These are phyloP conservation scores for Scaptomyza parva DNA, from an alignment of 2,888 invertebrate genomes.

Conservation along the genomic window DNA sequence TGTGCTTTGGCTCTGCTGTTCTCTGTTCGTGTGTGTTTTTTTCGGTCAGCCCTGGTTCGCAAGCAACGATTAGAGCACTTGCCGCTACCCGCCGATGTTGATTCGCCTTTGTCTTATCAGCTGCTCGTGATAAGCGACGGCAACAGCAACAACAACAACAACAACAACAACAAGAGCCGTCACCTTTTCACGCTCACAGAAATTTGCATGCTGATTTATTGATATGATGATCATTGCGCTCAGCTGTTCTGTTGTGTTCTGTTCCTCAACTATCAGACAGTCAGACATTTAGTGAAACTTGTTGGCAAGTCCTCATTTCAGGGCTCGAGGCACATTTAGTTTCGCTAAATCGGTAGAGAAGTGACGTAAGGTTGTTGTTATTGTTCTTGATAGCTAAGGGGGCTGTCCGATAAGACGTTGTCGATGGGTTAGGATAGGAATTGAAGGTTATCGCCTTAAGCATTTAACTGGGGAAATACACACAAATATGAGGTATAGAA, in stretches of 20 bases:
- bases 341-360: slow-evolving; percentile 4
- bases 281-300: slow-evolving; percentile 11
- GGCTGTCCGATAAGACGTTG: slow-evolving; percentile 27
- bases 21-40: slow-evolving; percentile 25
- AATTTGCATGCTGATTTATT: slow-evolving; percentile 49
- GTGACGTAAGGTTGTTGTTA: slow-evolving; percentile 34
- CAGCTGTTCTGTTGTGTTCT: slow-evolving; percentile 1
- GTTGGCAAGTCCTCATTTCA: slow-evolving; percentile 23
- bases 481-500: not conserved
- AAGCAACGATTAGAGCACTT: slow-evolving; percentile 64
- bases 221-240: slow-evolving; percentile 36
- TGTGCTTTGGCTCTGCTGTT: not conserved
- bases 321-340: slow-evolving; percentile 15
- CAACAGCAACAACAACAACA: slow-evolving; percentile 32
- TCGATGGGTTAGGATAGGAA: slow-evolving; percentile 27
- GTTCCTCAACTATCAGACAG: slow-evolving; percentile 20
- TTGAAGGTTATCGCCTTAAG: slow-evolving; percentile 30
- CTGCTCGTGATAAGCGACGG: slow-evolving; percentile 58
- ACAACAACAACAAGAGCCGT: slow-evolving; percentile 32
- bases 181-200: slow-evolving; percentile 28
- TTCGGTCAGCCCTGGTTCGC: slow-evolving; percentile 64
- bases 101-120: slow-evolving; percentile 63
- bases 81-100: slow-evolving; percentile 41
- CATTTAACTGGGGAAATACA: slow-evolving; percentile 15
- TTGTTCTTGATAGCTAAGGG: slow-evolving; percentile 3